Conservation (phyloP, 2,113 vertebrate genomes). For the Eurypyga helias region DNA sequence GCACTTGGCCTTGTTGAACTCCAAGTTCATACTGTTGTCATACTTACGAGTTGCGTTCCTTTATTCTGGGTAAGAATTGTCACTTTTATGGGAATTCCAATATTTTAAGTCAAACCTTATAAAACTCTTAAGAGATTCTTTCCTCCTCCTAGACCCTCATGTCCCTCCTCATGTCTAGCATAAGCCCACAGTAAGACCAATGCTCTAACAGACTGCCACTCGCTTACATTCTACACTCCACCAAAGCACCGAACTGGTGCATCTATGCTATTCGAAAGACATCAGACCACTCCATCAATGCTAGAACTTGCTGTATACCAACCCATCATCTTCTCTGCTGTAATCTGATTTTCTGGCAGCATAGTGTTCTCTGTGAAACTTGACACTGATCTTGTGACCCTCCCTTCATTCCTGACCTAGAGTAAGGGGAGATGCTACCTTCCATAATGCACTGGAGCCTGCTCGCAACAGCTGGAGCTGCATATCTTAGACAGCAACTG, state of each 20-base stretch:
- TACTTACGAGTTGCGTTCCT: background rate
- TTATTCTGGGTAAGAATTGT: background rate
- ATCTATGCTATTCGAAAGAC: background rate
- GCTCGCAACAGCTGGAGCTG: background rate
- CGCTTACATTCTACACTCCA: background rate
- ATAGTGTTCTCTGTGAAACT: background rate
- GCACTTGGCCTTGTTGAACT: too few relatives aligned
- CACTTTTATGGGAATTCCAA: background rate
- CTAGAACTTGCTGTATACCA: background rate
- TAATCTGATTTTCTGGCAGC: background rate
- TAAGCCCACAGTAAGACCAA: background rate
- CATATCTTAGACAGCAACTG: background rate
- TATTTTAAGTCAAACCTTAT: background rate
- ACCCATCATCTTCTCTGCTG: background rate
- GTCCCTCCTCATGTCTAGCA: background rate
- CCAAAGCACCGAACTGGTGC: background rate
- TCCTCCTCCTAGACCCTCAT: background rate
- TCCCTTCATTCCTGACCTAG: background rate
- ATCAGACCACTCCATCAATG: background rate
- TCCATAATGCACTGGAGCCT: background rate
- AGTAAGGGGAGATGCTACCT: background rate
- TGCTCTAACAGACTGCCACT: background rate
- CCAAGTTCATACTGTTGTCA: background rate
- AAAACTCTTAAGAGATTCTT: background rate
- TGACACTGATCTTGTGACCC: background rate